Percentiles rank a stretch among this genome's conserved stretches.
phyloP scores from a whole-genome alignment of 1,140 invertebrate species.

The Apis cerana region DNA sequence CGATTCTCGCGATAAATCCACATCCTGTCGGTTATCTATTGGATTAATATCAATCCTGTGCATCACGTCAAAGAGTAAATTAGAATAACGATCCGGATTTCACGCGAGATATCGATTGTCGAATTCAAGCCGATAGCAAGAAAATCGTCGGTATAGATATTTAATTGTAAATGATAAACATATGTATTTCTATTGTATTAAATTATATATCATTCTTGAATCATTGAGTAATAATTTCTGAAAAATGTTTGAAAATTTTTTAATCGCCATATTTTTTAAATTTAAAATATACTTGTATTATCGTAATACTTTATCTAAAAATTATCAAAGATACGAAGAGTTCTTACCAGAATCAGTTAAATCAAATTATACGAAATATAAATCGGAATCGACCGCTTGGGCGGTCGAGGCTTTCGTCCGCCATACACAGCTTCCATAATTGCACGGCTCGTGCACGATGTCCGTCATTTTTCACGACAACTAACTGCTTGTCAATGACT shows the following conservation, averaged over 20 bases:
- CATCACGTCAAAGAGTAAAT: conserved; percentile 2
- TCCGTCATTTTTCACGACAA: not conserved
- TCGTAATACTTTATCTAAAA: too few relatives aligned
- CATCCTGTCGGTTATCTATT: not conserved
- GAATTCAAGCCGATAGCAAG: not conserved
- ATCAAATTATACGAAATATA: too few relatives aligned
- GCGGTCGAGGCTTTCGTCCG: not conserved
- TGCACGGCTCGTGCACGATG: not conserved
- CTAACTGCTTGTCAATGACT: conserved; percentile 22
- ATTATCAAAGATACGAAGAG: too few relatives aligned
- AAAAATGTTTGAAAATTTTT: too few relatives aligned
- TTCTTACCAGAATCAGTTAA: too few relatives aligned
- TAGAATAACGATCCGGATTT: not conserved
- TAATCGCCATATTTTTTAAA: too few relatives aligned
- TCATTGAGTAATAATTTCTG: not conserved
- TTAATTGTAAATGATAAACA: not conserved
- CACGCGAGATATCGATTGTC: not conserved
- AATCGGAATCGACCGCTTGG: too few relatives aligned
- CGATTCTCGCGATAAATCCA: not conserved
- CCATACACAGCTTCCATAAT: conserved; percentile 14
- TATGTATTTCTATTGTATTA: not conserved
- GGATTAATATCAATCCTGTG: not conserved
- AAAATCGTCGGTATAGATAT: not conserved
- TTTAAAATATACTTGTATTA: too few relatives aligned
- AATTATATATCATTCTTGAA: too few relatives aligned